Conservation (phyloP, 2,888 invertebrate genomes). For the Acholoe squamosa region DNA sequence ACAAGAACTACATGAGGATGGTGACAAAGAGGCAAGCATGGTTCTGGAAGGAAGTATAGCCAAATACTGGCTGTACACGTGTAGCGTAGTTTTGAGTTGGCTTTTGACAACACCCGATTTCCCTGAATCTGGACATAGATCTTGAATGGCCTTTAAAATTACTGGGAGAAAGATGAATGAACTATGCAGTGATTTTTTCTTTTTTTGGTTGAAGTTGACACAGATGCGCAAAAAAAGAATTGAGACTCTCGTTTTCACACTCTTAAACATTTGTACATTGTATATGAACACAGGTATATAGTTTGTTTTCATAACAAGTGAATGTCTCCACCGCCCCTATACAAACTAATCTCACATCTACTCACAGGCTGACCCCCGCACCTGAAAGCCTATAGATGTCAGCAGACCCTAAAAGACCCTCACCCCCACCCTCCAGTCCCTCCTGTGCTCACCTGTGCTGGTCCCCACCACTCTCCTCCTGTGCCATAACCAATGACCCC, state of each 20-base stretch:
- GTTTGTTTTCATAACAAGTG: no score
- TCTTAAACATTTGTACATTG: no score
- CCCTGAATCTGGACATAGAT: not conserved
- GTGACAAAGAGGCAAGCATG: not conserved
- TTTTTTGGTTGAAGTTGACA: not conserved
- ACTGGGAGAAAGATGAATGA: not conserved
- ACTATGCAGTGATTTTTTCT: not conserved
- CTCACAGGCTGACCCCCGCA: no score
- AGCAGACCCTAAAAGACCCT: not conserved
- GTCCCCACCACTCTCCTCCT: not conserved
- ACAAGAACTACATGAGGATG: not conserved
- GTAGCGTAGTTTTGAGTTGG: not conserved
- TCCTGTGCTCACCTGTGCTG: not conserved
- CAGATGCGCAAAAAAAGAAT: not conserved
- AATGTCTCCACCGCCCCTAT: no score
- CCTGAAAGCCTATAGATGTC: not conserved
- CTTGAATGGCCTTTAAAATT: not conserved
- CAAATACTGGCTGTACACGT: not conserved
- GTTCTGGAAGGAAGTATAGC: not conserved
- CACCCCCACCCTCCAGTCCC: not conserved
- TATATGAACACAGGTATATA: no score
- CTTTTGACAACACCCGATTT: not conserved
- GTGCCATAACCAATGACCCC: not conserved
- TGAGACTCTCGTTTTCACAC: no score
- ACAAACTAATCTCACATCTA: no score